phyloP scores from a whole-genome alignment of 2,888 invertebrate species.

The Spodoptera littoralis region DNA sequence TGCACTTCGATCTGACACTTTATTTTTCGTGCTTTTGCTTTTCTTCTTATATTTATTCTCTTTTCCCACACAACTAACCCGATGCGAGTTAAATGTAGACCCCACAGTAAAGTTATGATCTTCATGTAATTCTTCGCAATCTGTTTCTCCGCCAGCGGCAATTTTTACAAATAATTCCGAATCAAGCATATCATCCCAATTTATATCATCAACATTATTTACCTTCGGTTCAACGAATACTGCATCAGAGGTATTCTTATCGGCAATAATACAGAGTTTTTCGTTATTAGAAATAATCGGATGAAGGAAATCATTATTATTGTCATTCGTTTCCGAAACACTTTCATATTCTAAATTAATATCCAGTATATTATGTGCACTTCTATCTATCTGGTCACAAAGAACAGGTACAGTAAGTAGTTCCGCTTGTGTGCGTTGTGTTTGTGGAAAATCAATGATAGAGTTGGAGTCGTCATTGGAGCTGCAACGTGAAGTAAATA shows the following conservation, averaged over 20 bases:
- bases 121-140: conserved; percentile 3
- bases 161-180: conserved; percentile 64
- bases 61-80: too few species aligned
- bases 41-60: too few species aligned
- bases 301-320: conserved; percentile 14
- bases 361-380: conserved; percentile 15
- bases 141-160: conserved; percentile 13
- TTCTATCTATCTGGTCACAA: conserved; percentile 6
- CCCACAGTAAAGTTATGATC: conserved; percentile 3
- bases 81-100: background rate
- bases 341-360: conserved; percentile 12
- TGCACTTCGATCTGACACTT: background rate
- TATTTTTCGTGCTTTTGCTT: too few species aligned
- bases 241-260: conserved; percentile 11
- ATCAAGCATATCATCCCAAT: conserved; percentile 78
- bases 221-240: background rate
- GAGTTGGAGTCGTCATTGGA: conserved; percentile 23
- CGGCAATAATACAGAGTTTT: conserved; percentile 9
- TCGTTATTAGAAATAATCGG: conserved; percentile 12
- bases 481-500: conserved; percentile 21
- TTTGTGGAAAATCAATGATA: background rate
- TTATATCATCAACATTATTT: conserved; percentile 39
- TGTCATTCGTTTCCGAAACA: background rate
- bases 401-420: conserved; percentile 5
- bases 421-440: background rate